A percentile compares a stretch with the other conserved stretches of the same genome.
These are phyloP conservation scores for Lepidurus packardi DNA, from an alignment of 1,140 invertebrate species.

Conservation along the genomic window DNA sequence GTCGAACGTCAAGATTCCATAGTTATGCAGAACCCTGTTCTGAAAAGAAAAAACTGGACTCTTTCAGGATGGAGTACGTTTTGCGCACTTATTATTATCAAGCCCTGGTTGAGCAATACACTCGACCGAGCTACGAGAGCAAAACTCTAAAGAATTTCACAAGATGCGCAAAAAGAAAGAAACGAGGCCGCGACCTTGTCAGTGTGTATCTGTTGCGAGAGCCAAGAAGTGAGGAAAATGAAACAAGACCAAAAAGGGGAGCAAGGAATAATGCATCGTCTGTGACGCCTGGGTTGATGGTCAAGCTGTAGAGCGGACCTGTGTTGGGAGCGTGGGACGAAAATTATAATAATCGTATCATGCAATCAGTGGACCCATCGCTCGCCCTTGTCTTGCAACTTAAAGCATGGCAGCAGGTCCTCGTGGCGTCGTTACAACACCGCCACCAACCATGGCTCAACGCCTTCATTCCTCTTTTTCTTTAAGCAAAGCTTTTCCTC, in stretches of 20 bases:
- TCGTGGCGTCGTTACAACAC: not conserved
- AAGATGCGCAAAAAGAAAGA: not conserved
- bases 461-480: no score
- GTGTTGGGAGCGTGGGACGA: not conserved
- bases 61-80: no score
- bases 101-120: no score
- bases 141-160: no score
- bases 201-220: not conserved
- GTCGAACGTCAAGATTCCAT: slow-evolving; percentile 12
- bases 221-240: not conserved
- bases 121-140: no score
- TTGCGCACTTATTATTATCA: no score
- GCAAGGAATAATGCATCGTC: not conserved
- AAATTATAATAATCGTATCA: slow-evolving; percentile 15
- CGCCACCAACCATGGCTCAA: not conserved
- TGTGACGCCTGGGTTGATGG: not conserved
- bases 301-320: no score
- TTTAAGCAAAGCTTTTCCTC: no score
- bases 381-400: slow-evolving; percentile 1
- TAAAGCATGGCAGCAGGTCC: not conserved
- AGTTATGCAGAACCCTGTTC: no score
- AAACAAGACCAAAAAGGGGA: not conserved
- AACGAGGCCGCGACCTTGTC: slow-evolving; percentile 17
- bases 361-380: slow-evolving; percentile 10
- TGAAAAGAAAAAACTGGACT: no score